Evolutionary conservation across 2,113 vertebrate genomes (phyloP), one percentile per base, ranked within the genome.

Genomic region (Amazona guildingii): DNA sequence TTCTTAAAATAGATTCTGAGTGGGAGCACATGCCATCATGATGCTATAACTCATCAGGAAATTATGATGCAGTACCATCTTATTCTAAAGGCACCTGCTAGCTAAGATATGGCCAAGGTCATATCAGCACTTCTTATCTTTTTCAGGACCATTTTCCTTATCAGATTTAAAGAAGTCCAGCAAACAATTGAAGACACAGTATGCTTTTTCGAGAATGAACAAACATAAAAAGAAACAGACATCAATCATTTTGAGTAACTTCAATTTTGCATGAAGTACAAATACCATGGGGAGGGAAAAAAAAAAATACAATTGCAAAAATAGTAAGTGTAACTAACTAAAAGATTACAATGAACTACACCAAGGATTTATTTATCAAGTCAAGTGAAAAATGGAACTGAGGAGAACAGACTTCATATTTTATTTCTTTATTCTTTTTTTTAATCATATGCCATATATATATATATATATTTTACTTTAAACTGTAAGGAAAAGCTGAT

Each of bases 1-100:
- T 97, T 95, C 96, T 96, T 95, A 97, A 97, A 98, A 97, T 96
- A 97, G 95, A 95, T 78, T 95, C 54, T 66, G 81, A 97, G 93
- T 96, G 78, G 86, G 87, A 95, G 41, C 94, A 88, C 69, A 94
- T 93, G 92, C 76, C 95, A 96, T 94, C 83, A 96, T 73, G 72
- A 96, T 94, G 96, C 74, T 94, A 55, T 86, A 95, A 89, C 57
- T 96, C 59, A 85, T 92, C 67, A 91, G 67, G 37, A 96, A 95
- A 90, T 88, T 94, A 91, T 77, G 95, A 97, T 83, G 66, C 41
- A 83, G 83, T 48, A 96, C 46, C 28, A 7, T 95, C 69, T 88
- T 96, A 92, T 68, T 93, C 87, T 52, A 77, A 85, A 90, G 74
- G 80, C 52, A 89, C 74, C 78, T 46, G 14, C 51, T 90, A 95